Evolutionary conservation across 2,888 invertebrate genomes (phyloP).

Genomic region (Caradrina clavipalpis): DNA sequence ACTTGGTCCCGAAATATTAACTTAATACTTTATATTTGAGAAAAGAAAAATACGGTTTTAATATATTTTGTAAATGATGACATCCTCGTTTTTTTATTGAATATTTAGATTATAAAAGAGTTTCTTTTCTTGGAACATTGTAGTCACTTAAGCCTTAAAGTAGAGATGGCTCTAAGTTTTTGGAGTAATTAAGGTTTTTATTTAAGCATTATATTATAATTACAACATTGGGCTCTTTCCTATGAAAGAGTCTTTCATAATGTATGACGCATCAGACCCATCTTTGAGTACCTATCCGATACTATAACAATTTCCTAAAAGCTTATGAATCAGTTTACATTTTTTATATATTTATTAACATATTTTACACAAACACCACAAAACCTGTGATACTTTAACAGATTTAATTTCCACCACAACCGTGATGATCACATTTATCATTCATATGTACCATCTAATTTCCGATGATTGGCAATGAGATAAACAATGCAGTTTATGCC

Average conservation of each 20-base stretch:
- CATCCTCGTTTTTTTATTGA: conserved; percentile 20
- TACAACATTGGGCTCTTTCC: neutral
- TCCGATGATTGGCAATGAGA: conserved; percentile 55
- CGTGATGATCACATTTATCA: conserved; percentile 26
- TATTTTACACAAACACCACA: neutral
- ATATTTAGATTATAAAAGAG: conserved; percentile 12
- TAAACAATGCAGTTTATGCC: conserved; percentile 45
- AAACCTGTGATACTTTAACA: neutral
- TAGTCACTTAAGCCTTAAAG: conserved; percentile 6
- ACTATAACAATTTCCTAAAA: too few species aligned
- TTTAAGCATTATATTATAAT: neutral
- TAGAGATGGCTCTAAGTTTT: neutral
- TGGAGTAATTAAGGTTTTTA: neutral
- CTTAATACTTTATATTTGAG: conserved; percentile 54
- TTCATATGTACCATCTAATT: conserved; percentile 33
- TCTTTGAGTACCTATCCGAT: too few species aligned
- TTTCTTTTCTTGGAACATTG: neutral
- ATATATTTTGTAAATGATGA: conserved; percentile 53
- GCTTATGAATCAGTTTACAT: too few species aligned
- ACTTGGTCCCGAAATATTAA: conserved; percentile 58
- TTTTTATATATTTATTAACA: too few species aligned
- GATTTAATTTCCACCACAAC: conserved; percentile 8
- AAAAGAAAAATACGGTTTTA: conserved; percentile 56
- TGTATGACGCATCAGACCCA: too few species aligned
- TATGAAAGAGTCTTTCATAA: neutral